These are phyloP conservation scores for Cheilosia impressa DNA, from an alignment of 2,888 invertebrate genomes.

Conservation along the genomic window DNA sequence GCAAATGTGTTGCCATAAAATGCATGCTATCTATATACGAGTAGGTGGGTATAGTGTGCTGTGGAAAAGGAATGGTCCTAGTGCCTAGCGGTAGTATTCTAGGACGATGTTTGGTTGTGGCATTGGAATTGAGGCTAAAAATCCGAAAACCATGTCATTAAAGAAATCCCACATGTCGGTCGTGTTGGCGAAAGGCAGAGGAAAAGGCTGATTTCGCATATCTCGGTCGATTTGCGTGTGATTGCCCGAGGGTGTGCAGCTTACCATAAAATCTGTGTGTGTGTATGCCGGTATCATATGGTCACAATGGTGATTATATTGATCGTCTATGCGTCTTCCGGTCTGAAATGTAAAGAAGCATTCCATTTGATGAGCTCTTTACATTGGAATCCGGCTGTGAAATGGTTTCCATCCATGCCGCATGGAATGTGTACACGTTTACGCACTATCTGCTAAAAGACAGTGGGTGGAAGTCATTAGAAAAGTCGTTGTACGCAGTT, in stretches of 20 bases:
- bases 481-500: not conserved
- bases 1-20: constrained; percentile 52
- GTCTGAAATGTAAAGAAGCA: constrained; percentile 16
- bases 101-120: constrained; percentile 13
- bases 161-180: constrained; percentile 40
- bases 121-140: constrained; percentile 53
- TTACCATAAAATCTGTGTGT: not conserved
- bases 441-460: not conserved
- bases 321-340: constrained; percentile 28
- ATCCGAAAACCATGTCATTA: constrained; percentile 57
- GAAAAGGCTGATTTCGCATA: constrained; percentile 30
- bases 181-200: not conserved
- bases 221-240: constrained; percentile 33
- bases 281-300: constrained; percentile 21
- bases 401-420: not conserved
- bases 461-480: too few relatives aligned
- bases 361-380: constrained; percentile 29
- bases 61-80: not conserved
- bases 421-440: too few relatives aligned
- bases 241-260: constrained; percentile 30
- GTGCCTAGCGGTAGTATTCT: not conserved
- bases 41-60: not conserved
- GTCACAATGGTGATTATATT: constrained; percentile 44
- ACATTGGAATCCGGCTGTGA: not conserved
- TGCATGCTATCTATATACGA: constrained; percentile 35